Evolutionary conservation across 2,797 vertebrate species (phyloP).

Genomic region (Platyrinchus mystaceus): DNA sequence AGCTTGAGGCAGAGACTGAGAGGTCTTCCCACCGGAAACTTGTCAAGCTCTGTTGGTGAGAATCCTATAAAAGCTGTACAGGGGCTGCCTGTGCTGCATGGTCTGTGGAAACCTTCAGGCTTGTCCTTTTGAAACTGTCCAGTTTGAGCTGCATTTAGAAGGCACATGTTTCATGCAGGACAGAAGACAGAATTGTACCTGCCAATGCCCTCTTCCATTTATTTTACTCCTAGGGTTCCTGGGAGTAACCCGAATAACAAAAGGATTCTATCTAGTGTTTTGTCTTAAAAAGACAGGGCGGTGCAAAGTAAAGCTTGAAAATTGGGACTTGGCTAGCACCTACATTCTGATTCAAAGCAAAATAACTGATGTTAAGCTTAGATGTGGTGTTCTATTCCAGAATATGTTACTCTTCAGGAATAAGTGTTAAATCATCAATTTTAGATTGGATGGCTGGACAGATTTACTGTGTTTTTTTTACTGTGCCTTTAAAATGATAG

Average conservation of each 20-base stretch:
- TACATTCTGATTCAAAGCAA: neutral
- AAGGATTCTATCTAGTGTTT: neutral
- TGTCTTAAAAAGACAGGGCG: neutral
- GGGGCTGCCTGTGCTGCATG: neutral
- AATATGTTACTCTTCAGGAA: neutral
- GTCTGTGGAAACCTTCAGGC: neutral
- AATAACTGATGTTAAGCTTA: neutral
- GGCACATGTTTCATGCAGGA: neutral
- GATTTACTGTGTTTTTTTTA: neutral
- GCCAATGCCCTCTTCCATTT: neutral
- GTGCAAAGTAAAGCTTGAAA: neutral
- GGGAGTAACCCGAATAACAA: neutral
- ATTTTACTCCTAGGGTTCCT: neutral
- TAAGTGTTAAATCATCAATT: neutral
- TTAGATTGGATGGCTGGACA: neutral
- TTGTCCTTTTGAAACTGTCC: neutral
- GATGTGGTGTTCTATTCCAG: neutral
- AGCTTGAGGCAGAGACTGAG: neutral
- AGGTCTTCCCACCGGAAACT: neutral
- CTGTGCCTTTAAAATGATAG: neutral
- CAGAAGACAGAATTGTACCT: neutral
- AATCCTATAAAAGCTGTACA: neutral
- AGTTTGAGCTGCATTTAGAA: neutral
- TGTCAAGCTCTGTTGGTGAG: neutral
- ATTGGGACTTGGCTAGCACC: neutral